Evolutionary conservation across 2,888 invertebrate species (phyloP), one percentile per base, ranked within the genome.

Genomic region (Galerucella pusilla): DNA sequence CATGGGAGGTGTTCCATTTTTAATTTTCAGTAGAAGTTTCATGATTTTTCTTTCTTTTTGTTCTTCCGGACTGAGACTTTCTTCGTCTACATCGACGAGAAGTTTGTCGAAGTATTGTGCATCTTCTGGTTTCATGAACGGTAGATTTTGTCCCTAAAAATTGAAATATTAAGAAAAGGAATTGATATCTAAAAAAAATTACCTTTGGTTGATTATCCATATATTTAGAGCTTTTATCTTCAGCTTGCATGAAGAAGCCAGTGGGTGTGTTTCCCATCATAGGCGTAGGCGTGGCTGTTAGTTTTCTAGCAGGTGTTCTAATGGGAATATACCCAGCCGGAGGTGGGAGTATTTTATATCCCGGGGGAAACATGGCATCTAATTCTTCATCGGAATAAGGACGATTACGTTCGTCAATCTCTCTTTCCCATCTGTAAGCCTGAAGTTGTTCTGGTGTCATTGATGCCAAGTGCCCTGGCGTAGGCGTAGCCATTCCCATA

Each of bases 391-490:
- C 99, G 0, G 96, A 94, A 82, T 98, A 93, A 0, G 98, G 98
- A 79, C 98, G 90, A 88, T 99, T 99, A 75, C 99, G 91, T 87
- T 99, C 99, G 85, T 99, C 99, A 75, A 99, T 98, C 89, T 99
- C 99, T 83, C 97, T 93, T 88, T 99, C 98, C 98, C 98, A 98
- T 45, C 98, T 93, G 87, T 97, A 98, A 0, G 98, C 97, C 88
- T 99, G 99, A 78, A 99, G 89, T 87, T 99, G 99, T 87, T 99
- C 99, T 0, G 99, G 99, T 0, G 99, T 99, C 99, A 99, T 99
- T 14, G 97, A 96, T 78, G 98, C 94, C 77, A 98, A 90, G 84
- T 98, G 98, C 20, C 97, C 96, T 0, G 99, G 98, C 0, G 98
- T 97, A 0, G 99, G 99, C 0, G 99, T 99, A 2, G 97, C 97